Conservation (phyloP, 2,888 invertebrate genomes). For the Eucriotettix oculatus region DNA sequence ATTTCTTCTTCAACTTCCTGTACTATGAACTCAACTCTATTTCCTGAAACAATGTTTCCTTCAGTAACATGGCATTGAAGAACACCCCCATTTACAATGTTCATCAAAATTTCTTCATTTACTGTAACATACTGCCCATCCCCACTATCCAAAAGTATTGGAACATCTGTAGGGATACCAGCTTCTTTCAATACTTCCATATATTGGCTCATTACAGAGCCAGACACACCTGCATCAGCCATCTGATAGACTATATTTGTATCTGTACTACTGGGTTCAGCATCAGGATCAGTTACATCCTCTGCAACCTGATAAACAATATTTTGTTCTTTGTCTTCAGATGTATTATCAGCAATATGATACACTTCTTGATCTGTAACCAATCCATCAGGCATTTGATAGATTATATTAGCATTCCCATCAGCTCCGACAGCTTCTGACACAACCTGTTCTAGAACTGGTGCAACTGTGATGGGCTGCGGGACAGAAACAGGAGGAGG, state of each 20-base stretch:
- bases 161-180: slow-evolving; percentile 27
- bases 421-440: neutral
- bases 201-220: slow-evolving; percentile 12
- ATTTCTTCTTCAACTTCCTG: slow-evolving; percentile 4
- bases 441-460: slow-evolving; percentile 4
- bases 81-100: slow-evolving; percentile 14
- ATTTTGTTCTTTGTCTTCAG: neutral
- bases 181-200: slow-evolving; percentile 19
- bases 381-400: slow-evolving; percentile 3
- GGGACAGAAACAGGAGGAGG: too few relatives aligned
- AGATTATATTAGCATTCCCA: slow-evolving; percentile 4
- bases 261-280: neutral
- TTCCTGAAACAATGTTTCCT: slow-evolving; percentile 8
- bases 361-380: neutral
- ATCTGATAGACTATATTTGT: slow-evolving; percentile 10
- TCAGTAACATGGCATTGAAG: slow-evolving; percentile 10
- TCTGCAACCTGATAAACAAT: slow-evolving; percentile 3
- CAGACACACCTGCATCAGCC: slow-evolving; percentile 1
- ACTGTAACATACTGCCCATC: slow-evolving; percentile 46
- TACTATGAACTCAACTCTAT: slow-evolving; percentile 9
- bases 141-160: slow-evolving; percentile 45
- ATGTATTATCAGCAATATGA: slow-evolving; percentile 1
- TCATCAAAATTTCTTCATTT: slow-evolving; percentile 39
- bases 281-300: neutral
- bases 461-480: neutral